Evolutionary conservation across 37 sponge, comb jelly and placozoan genomes (phyloP).

Genomic region (Petrosia ficiformis): DNA sequence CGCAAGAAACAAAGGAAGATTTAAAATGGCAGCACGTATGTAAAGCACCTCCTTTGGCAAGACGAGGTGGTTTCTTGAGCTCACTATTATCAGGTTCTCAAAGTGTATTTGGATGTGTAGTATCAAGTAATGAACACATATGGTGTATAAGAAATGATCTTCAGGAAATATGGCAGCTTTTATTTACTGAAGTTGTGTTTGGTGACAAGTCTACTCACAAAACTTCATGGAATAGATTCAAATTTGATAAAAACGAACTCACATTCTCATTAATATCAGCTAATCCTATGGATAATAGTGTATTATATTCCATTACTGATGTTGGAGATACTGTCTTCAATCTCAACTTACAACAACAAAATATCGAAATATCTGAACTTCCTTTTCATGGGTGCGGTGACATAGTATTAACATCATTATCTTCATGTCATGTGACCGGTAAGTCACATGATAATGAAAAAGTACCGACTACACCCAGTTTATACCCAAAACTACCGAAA

Average conservation of each 20-base stretch:
- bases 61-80: not conserved
- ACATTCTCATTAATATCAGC: not conserved
- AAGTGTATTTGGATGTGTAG: not conserved
- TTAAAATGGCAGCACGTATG: not conserved
- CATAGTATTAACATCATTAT: not conserved
- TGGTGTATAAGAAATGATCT: not conserved
- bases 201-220: not conserved
- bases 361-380: not conserved
- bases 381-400: slow-evolving; percentile 8
- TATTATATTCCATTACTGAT: not conserved
- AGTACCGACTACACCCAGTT: not conserved
- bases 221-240: not conserved
- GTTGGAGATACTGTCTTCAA: not conserved
- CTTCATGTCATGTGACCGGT: not conserved
- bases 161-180: not conserved
- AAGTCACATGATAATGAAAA: no score
- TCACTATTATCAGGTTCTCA: not conserved
- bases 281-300: not conserved
- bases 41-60: not conserved
- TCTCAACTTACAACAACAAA: not conserved
- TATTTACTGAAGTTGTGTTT: not conserved
- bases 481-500: slow-evolving; percentile 25
- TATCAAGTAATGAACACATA: not conserved
- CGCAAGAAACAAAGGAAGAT: not conserved
- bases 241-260: not conserved